Percentiles rank a stretch among this genome's conserved stretches.
These are phyloP conservation scores for Cybosia mesomella DNA, from an alignment of 2,888 invertebrate species.

Conservation along the genomic window DNA sequence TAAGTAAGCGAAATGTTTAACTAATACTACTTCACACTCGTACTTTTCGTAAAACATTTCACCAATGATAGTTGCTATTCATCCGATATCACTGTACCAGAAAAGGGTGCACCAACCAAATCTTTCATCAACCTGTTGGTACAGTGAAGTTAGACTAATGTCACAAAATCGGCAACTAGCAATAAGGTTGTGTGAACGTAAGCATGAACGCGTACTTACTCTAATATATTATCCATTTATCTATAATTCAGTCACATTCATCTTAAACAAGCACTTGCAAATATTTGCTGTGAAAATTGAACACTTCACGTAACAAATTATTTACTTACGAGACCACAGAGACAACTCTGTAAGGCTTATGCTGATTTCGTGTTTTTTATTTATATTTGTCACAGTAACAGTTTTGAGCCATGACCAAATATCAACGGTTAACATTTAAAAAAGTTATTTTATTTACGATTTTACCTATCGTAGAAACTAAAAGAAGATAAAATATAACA, in stretches of 20 bases:
- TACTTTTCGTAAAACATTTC: constrained; percentile 4
- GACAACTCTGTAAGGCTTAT: constrained; percentile 30
- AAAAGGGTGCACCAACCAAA: not conserved
- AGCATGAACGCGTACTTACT: constrained; percentile 30
- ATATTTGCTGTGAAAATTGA: constrained; percentile 70
- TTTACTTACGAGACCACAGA: constrained; percentile 49
- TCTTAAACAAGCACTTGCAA: constrained; percentile 77
- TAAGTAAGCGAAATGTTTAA: constrained; percentile 52
- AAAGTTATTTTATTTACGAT: not conserved
- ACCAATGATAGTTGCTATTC: not conserved
- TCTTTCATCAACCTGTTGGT: too few relatives aligned
- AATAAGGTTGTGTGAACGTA: not conserved
- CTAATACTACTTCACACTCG: constrained; percentile 38
- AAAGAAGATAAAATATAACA: not conserved
- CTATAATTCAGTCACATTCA: constrained; percentile 84
- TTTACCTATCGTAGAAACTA: not conserved
- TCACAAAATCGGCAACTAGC: not conserved
- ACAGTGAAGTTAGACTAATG: not conserved
- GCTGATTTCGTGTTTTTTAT: constrained; percentile 20
- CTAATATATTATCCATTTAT: constrained; percentile 59
- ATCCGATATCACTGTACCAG: not conserved
- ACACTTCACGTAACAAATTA: constrained; percentile 64
- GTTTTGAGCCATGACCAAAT: constrained; percentile 35
- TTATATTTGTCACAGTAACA: constrained; percentile 19
- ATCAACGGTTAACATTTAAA: not conserved